Evolutionary conservation across 2,888 invertebrate species (phyloP).

Genomic region (Plebejus anna): DNA sequence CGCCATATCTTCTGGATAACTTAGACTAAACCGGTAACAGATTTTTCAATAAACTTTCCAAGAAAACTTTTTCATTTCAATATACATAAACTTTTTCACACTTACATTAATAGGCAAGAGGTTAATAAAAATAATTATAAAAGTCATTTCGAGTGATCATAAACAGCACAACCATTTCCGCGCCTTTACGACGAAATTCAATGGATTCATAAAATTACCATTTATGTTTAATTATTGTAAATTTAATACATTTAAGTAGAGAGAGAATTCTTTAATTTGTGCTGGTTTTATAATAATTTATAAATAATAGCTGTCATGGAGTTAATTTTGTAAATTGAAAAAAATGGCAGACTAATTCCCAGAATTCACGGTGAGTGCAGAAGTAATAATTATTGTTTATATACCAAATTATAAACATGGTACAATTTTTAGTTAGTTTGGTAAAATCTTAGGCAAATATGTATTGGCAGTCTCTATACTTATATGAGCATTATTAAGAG

Average conservation of each 20-base stretch:
- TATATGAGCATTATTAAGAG: too few species aligned
- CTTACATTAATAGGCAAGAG: neutral
- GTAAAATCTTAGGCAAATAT: too few species aligned
- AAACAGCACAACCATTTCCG: constrained; percentile 1
- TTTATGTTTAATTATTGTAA: constrained; percentile 14
- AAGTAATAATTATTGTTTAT: neutral
- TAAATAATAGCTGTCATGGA: constrained; percentile 7
- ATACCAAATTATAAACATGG: neutral
- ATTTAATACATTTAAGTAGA: constrained; percentile 19
- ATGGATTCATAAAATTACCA: constrained; percentile 19
- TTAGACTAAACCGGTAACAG: too few species aligned
- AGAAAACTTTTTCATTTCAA: neutral
- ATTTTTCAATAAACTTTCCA: neutral
- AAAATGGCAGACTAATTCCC: neutral
- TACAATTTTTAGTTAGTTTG: neutral
- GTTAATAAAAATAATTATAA: constrained; percentile 18
- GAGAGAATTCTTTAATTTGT: constrained; percentile 16
- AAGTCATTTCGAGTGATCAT: constrained; percentile 8
- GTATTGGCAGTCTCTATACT: too few species aligned
- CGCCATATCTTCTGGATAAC: too few species aligned
- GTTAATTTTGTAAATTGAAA: constrained; percentile 2
- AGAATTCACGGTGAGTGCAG: neutral
- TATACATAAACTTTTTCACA: neutral
- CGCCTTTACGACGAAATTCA: constrained; percentile 12
- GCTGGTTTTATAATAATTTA: constrained; percentile 19